Percentiles rank a stretch among this genome's conserved stretches.
These are phyloP conservation scores for Calephelis virginiensis DNA, from an alignment of 1,140 invertebrate genomes.

Conservation along the genomic window DNA sequence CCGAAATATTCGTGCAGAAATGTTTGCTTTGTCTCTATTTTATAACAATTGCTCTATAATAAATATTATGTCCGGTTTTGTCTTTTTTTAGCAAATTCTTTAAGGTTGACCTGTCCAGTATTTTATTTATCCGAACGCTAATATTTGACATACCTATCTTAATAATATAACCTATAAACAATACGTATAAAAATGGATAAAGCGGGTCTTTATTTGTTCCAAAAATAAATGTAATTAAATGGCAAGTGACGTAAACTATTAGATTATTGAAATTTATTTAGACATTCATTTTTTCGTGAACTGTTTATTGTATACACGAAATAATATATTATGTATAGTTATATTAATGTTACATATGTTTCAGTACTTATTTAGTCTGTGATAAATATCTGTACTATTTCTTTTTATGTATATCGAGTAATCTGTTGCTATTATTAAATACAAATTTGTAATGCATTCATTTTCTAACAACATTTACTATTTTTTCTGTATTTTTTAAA, in stretches of 20 bases:
- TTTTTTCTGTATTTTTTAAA: conserved; percentile 75
- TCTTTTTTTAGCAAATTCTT: no score
- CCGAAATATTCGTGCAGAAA: no score
- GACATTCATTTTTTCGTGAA: conserved; percentile 20
- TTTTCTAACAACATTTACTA: conserved; percentile 69
- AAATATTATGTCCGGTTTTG: no score
- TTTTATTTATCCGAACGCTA: no score
- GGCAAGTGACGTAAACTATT: no score
- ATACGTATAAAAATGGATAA: no score
- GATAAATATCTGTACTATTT: conserved; percentile 39
- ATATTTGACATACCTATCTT: no score
- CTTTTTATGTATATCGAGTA: conserved; percentile 22
- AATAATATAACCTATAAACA: no score
- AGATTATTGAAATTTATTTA: neutral
- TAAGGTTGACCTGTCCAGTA: no score
- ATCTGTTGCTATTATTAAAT: conserved; percentile 37
- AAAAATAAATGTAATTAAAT: no score
- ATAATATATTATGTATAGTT: conserved; percentile 8
- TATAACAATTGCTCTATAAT: no score
- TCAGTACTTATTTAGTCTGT: conserved; percentile 61
- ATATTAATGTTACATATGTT: conserved; percentile 31
- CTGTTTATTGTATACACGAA: conserved; percentile 14
- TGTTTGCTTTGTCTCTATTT: no score
- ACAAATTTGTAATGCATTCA: conserved; percentile 76
- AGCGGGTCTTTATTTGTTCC: neutral